Percentiles rank a stretch among this genome's conserved stretches.
These are phyloP conservation scores for Archivesica marissinica DNA, from an alignment of 1,140 invertebrate genomes.

Conservation along the genomic window DNA sequence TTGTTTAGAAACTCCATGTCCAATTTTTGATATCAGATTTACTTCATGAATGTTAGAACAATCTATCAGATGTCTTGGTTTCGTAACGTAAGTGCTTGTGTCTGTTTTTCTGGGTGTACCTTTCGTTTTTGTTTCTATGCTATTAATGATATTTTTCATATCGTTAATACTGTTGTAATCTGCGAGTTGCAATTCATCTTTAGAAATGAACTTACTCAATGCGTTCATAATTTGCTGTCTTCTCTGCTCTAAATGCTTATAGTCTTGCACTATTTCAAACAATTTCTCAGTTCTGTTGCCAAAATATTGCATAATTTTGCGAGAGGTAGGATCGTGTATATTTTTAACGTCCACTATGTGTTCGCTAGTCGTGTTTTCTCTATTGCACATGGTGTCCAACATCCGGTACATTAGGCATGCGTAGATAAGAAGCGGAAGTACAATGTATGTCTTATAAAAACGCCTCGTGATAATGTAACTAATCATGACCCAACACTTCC, in stretches of 20 bases:
- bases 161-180: not conserved
- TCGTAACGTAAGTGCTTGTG: not conserved
- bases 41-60: slow-evolving; percentile 78
- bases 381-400: slow-evolving; percentile 23
- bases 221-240: not conserved
- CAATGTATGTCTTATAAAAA: slow-evolving; percentile 24
- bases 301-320: slow-evolving; percentile 5
- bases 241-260: slow-evolving; percentile 10
- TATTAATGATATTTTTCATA: not conserved
- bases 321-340: not conserved
- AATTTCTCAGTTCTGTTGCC: slow-evolving; percentile 10
- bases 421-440: slow-evolving; percentile 35
- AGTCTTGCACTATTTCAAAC: slow-evolving; percentile 17
- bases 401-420: slow-evolving; percentile 50
- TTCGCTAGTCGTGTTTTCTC: not conserved
- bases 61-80: slow-evolving; percentile 70
- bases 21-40: slow-evolving; percentile 76
- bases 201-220: not conserved
- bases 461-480: slow-evolving; percentile 5
- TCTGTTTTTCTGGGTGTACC: not conserved
- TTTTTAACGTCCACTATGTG: not conserved
- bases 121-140: not conserved
- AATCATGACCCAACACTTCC: slow-evolving; percentile 1
- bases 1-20: slow-evolving; percentile 81
- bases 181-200: not conserved